Conservation (phyloP, 1,140 invertebrate species). For the Papilio machaon region DNA sequence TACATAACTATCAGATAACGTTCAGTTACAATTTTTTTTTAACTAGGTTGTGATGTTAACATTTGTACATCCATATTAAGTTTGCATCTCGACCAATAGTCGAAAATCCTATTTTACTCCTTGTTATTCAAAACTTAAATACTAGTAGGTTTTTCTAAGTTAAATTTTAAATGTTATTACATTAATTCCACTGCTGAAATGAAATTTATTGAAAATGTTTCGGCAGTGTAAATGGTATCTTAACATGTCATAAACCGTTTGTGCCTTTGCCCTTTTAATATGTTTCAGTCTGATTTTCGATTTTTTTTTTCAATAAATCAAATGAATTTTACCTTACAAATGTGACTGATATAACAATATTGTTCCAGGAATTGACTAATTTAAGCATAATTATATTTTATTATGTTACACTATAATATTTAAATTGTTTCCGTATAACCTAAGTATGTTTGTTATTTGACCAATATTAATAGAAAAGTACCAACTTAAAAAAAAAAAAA, state of each 20-base stretch:
- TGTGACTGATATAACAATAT: not conserved
- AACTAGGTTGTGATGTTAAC: conserved; percentile 19
- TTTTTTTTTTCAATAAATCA: not conserved
- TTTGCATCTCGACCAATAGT: not conserved
- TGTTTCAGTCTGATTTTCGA: not conserved
- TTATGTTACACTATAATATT: not conserved
- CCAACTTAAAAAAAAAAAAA: not conserved
- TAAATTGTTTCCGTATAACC: not conserved
- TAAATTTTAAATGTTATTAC: not conserved
- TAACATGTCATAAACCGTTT: not conserved
- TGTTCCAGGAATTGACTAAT: conserved; percentile 1
- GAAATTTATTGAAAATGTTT: not conserved
- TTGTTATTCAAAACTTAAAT: not conserved
- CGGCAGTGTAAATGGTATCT: not conserved
- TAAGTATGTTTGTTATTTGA: not conserved
- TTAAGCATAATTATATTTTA: not conserved
- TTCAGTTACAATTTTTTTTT: not conserved
- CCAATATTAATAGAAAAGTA: not conserved
- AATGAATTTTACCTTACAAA: not conserved
- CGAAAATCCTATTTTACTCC: not conserved
- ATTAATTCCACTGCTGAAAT: too few species aligned
- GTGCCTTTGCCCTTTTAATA: not conserved
- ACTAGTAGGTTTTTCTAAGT: not conserved
- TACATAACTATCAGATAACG: not conserved
- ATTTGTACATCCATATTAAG: conserved; percentile 6